A percentile compares a stretch with the other conserved stretches of the same genome.
These are phyloP conservation scores for Tetragnatha versicolor DNA, from an alignment of 1,140 invertebrate genomes.

Conservation along the genomic window DNA sequence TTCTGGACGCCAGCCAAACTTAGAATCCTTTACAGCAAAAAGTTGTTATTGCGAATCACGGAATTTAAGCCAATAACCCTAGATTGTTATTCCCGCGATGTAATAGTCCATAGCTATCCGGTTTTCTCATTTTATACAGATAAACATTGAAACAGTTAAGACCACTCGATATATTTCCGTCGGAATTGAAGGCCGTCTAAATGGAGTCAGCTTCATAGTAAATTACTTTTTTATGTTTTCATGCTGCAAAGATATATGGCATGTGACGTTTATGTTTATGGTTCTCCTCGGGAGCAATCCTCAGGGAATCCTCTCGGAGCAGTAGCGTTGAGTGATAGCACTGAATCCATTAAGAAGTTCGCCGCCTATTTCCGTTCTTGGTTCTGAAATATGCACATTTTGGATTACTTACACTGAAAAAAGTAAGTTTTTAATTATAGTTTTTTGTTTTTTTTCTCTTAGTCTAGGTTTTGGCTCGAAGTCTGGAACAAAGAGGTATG, in stretches of 20 bases:
- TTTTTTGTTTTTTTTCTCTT: no score
- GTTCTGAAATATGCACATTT: no score
- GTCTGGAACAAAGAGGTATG: no score
- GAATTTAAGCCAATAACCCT: neutral
- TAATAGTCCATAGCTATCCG: neutral
- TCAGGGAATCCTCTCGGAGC: no score
- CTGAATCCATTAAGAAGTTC: no score
- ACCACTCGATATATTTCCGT: neutral
- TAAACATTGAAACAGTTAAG: neutral
- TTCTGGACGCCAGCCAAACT: neutral
- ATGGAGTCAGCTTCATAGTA: slow-evolving; percentile 1
- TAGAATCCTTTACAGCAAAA: neutral
- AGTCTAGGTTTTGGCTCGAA: no score
- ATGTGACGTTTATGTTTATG: slow-evolving; percentile 8
- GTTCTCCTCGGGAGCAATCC: no score
- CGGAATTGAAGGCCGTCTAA: neutral
- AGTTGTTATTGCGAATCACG: neutral
- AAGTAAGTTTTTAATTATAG: no score
- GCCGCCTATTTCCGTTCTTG: no score
- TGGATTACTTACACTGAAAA: no score
- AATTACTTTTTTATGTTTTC: slow-evolving; percentile 10
- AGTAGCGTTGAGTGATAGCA: no score
- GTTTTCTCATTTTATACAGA: neutral
- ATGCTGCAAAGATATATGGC: neutral
- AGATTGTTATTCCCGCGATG: neutral